A percentile compares a stretch with the other conserved stretches of the same genome.
Conservation (phyloP, 2,113 vertebrate genomes). For the Coptodon bakossiorum region DNA sequence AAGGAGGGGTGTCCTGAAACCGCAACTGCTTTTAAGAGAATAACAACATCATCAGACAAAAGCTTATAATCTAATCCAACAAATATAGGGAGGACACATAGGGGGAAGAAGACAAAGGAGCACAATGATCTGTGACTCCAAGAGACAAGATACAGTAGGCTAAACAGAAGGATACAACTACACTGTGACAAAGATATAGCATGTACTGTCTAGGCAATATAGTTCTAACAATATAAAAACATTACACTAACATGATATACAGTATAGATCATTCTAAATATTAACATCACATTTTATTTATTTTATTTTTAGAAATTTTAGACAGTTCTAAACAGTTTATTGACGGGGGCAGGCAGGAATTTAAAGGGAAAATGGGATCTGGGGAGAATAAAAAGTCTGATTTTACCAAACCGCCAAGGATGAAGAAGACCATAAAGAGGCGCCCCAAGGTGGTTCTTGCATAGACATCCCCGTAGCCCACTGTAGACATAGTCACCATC, state of each 20-base stretch:
- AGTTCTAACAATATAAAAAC: neutral
- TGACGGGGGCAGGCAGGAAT: conserved; percentile 38
- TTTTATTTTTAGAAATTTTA: neutral
- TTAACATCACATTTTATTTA: neutral
- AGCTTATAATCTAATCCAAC: conserved; percentile 29
- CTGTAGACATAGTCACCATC: conserved; percentile 99
- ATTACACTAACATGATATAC: neutral
- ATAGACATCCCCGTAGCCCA: conserved; percentile 98
- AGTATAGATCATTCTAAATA: neutral
- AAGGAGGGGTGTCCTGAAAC: conserved; percentile 82
- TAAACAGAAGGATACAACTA: conserved; percentile 19
- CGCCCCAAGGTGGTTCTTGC: conserved; percentile 98
- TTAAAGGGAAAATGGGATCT: neutral
- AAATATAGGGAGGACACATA: conserved; percentile 15
- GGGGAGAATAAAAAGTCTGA: conserved; percentile 41
- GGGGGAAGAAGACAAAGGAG: conserved; percentile 25
- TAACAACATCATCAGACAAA: conserved; percentile 59
- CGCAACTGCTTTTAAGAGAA: conserved; percentile 77
- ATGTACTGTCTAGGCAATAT: neutral
- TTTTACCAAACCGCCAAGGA: conserved; percentile 99
- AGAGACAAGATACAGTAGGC: conserved; percentile 45
- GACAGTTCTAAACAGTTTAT: neutral
- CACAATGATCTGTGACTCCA: conserved; percentile 37
- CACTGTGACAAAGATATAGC: neutral
- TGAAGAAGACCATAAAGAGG: conserved; percentile 99